phyloP scores from a whole-genome alignment of 2,797 vertebrate genomes.

The Eutrigla gurnardus region DNA sequence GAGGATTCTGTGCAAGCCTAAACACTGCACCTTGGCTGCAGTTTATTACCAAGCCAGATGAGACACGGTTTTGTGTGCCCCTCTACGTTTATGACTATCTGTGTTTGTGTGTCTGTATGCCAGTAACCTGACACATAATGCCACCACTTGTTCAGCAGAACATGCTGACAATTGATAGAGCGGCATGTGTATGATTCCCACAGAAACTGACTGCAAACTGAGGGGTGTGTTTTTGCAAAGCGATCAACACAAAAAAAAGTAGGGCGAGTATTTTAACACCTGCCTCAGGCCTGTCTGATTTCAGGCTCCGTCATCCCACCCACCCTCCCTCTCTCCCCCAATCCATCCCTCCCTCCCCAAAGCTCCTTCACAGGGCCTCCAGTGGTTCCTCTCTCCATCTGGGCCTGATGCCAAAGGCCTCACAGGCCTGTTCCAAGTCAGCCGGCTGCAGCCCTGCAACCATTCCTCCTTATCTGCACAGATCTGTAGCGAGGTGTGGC shows the following conservation, averaged over 20 bases:
- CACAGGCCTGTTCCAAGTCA: constrained; percentile 75
- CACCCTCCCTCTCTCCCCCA: constrained; percentile 6
- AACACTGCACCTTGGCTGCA: constrained; percentile 3
- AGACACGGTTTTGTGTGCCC: neutral
- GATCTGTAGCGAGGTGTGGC: constrained; percentile 62
- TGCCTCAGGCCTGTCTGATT: constrained; percentile 83
- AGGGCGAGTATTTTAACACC: constrained; percentile 87
- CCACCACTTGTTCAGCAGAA: neutral
- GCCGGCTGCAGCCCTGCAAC: constrained; percentile 76
- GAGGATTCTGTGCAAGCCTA: neutral
- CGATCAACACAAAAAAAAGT: constrained; percentile 84
- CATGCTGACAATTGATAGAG: constrained; percentile 13
- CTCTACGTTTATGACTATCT: neutral
- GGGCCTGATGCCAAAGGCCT: constrained; percentile 84
- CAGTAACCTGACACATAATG: constrained; percentile 5
- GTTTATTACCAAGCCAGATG: neutral
- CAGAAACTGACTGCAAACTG: constrained; percentile 80
- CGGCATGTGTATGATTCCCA: constrained; percentile 6
- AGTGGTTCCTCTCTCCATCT: constrained; percentile 79
- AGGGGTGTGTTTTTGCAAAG: constrained; percentile 85
- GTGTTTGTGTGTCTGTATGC: neutral
- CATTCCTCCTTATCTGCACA: constrained; percentile 65
- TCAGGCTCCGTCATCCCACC: constrained; percentile 60
- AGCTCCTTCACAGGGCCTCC: constrained; percentile 71
- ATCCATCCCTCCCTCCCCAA: constrained; percentile 22